Conservation (phyloP, 2,113 vertebrate genomes). For the Mormoops blainvillei region DNA sequence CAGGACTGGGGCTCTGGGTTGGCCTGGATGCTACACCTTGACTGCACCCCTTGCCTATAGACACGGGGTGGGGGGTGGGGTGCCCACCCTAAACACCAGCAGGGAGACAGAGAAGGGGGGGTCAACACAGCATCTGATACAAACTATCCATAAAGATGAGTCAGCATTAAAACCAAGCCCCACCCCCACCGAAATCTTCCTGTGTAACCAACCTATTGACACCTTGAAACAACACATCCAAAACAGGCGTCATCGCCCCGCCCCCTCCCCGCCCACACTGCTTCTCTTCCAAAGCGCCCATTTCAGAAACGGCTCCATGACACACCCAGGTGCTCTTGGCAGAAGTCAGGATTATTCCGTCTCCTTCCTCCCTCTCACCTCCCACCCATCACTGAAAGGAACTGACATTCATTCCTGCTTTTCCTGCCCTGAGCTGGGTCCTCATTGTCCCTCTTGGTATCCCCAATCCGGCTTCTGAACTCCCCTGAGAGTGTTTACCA, state of each 20-base stretch:
- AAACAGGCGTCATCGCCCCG: fast-evolving
- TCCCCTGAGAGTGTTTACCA: neutral
- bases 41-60: neutral
- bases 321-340: neutral
- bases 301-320: neutral
- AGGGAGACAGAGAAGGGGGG: too few species aligned
- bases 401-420: neutral
- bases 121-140: neutral
- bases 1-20: neutral
- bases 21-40: neutral
- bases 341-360: neutral
- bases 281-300: neutral
- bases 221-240: neutral
- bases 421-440: neutral
- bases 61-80: neutral
- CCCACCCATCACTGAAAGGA: neutral
- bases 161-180: neutral
- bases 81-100: too few species aligned
- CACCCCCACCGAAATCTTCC: neutral
- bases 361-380: neutral
- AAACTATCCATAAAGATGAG: neutral
- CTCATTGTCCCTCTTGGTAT: neutral
- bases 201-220: neutral
- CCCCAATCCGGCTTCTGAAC: neutral
- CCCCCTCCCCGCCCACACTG: neutral